Base-by-base conservation (phyloP, 2,113 vertebrate genomes). In the Delphinus delphis region DNA sequence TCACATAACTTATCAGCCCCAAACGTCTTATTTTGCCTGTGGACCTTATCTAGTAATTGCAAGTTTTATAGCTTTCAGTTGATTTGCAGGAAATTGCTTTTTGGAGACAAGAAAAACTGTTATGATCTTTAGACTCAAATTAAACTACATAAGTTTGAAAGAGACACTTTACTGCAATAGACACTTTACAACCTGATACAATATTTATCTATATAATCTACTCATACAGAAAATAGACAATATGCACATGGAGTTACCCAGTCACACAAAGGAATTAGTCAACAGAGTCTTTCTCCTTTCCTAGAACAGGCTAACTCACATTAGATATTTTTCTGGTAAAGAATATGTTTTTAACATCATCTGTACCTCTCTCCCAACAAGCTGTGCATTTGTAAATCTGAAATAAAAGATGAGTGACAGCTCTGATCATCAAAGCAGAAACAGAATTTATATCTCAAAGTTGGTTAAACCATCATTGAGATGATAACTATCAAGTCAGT, bases 1-100 rank as follows among this genome's bases (percentile, higher is more conserved):
- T 60, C 73, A 74, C 74, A 23, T 26, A 73, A 33, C 25, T 85
- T 80, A 79, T 21, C 88, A 41, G 26, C 38, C 83, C 17, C 80
- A 65, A 73, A n/a, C 2, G 18, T 90, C 47, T 96, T 76, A 79
- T 93, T 90, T 89, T 74, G 33, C 63, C 74, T n/a, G 50, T 77
- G 31, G 58, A 83, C 36, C 31, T 90, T 73, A 93, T 55, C 76
- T 70, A 73, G 79, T 87, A 95, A 86, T 93, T 88, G 77, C n/a
- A 80, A 70, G 50, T 65, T 93, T 97, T 96, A 93, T 25, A 81
- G 81, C 70, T 93, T 96, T 87, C 68, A 67, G 62, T 77, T 94
- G 63, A 80, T 96, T 94, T 93, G 6, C 36, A 6, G 63, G 62
- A 97, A 94, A 95, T 68, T 90, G 80, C 41, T 93, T 88, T 96